Percentiles rank a stretch among this genome's conserved stretches.
Evolutionary conservation across 2,113 vertebrate genomes (phyloP).

Genomic region (Pollimyrus isidori): DNA sequence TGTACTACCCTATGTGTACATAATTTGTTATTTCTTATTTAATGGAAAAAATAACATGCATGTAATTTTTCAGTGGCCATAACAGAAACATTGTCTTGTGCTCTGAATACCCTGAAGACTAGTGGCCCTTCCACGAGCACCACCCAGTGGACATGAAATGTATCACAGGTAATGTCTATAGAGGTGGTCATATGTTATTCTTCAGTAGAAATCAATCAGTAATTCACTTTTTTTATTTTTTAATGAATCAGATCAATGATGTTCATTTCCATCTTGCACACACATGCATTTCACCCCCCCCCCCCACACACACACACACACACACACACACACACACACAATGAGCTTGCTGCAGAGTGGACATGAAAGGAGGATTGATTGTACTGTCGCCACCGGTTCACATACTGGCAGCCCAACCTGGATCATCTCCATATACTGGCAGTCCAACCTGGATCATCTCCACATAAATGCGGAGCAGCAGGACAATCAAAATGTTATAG

Average conservation of each 20-base stretch:
- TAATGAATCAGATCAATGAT: neutral
- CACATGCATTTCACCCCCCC: neutral
- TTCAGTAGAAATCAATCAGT: neutral
- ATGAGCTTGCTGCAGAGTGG: neutral
- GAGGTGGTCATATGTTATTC: neutral
- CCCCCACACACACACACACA: too few relatives aligned
- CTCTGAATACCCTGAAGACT: neutral
- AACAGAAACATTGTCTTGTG: neutral
- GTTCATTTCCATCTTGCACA: neutral
- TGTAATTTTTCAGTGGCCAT: neutral
- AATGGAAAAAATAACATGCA: neutral
- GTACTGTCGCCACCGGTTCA: neutral
- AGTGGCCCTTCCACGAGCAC: neutral
- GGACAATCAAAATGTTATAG: neutral
- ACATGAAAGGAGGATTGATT: neutral
- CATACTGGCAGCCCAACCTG: neutral
- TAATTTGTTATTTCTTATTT: neutral
- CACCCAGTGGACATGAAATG: neutral
- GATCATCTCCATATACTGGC: neutral
- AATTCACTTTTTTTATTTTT: neutral
- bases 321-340: neutral
- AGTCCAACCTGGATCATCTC: neutral
- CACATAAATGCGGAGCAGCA: neutral
- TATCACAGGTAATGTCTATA: neutral
- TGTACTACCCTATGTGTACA: neutral